Conservation (phyloP, 1,140 invertebrate genomes). For the Leptinotarsa undecemlineata region DNA sequence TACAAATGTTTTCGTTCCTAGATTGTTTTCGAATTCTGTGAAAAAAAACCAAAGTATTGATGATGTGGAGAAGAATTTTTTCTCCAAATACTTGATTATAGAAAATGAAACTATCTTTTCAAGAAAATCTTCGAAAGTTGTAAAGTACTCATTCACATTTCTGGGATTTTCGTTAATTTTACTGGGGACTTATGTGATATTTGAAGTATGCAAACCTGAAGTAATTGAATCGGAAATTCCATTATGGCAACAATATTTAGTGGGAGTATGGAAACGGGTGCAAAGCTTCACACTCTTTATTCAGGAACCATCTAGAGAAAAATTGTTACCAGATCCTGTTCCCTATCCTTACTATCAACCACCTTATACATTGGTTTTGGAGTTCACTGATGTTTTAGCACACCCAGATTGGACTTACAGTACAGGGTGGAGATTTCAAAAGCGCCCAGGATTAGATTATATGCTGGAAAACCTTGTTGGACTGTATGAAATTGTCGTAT, state of each 20-base stretch:
- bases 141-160: background rate
- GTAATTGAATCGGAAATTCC: constrained; percentile 72
- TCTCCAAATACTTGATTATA: background rate
- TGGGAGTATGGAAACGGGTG: constrained; percentile 59
- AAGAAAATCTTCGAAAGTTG: background rate
- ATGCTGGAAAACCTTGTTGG: constrained; percentile 89
- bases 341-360: constrained; percentile 92
- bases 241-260: constrained; percentile 67
- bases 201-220: constrained; percentile 72
- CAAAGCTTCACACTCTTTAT: constrained; percentile 57
- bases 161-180: constrained; percentile 57
- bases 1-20: background rate
- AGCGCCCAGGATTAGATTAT: constrained; percentile 91
- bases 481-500: constrained; percentile 95
- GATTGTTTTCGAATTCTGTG: background rate
- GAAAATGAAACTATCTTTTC: background rate
- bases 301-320: constrained; percentile 91
- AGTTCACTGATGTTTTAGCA: constrained; percentile 94
- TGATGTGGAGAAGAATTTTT: background rate
- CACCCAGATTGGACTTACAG: constrained; percentile 96
- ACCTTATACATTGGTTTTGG: constrained; percentile 94
- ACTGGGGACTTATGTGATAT: constrained; percentile 57
- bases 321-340: constrained; percentile 92
- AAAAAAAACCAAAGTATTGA: background rate
- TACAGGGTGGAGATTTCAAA: constrained; percentile 87